A percentile compares a stretch with the other conserved stretches of the same genome.
Evolutionary conservation across 2,113 vertebrate genomes (phyloP).

Genomic region (Heterotis niloticus): DNA sequence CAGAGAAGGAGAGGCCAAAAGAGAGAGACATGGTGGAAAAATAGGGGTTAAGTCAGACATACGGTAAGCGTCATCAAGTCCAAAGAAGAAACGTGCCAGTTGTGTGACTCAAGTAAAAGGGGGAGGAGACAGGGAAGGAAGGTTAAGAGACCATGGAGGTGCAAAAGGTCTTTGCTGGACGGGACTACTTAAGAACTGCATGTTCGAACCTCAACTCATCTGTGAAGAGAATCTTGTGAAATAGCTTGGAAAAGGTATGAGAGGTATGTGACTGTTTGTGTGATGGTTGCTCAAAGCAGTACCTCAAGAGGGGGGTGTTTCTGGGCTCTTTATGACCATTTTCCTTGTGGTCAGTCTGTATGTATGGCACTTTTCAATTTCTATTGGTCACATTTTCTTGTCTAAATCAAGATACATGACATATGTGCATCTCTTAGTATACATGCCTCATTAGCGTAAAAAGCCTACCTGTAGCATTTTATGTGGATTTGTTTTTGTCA

Average conservation of each 20-base stretch:
- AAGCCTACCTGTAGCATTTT: no score
- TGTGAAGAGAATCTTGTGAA: constrained; percentile 45
- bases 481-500: no score
- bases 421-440: no score
- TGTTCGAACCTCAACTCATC: constrained; percentile 45
- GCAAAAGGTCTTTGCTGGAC: constrained; percentile 36
- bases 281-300: no score
- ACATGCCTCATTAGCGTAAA: no score
- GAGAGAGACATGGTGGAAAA: constrained; percentile 20
- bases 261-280: no score
- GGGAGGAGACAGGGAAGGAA: background rate
- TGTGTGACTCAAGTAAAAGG: background rate
- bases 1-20: constrained; percentile 28
- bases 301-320: no score
- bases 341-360: no score
- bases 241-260: constrained; percentile 31
- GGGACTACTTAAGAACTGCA: constrained; percentile 56
- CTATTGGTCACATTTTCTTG: no score
- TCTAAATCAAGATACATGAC: no score
- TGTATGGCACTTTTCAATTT: no score
- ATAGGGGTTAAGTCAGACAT: constrained; percentile 28
- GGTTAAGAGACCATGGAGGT: constrained; percentile 26
- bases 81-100: background rate
- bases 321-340: no score
- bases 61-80: background rate